Conservation (phyloP, 2,797 vertebrate genomes). For the Apodemus agrarius region DNA sequence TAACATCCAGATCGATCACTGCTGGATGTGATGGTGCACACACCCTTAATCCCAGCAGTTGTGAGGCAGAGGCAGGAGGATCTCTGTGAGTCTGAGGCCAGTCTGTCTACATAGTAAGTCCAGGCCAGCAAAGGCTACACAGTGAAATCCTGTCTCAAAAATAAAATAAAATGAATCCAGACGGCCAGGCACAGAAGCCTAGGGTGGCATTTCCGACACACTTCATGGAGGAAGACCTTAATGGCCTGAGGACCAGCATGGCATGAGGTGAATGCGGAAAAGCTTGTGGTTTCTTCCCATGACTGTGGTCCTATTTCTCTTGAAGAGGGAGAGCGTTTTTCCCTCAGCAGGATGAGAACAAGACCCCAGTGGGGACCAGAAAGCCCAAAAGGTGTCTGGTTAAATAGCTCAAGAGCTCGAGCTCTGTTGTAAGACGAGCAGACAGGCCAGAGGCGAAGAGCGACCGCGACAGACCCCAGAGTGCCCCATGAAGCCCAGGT, state of each 20-base stretch:
- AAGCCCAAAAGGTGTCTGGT: neutral
- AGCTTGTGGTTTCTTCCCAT: neutral
- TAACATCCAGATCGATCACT: neutral
- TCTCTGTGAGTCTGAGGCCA: neutral
- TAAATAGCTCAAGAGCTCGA: neutral
- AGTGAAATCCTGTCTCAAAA: neutral
- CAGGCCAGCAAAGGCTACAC: neutral
- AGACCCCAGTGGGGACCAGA: neutral
- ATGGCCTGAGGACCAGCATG: accelerated
- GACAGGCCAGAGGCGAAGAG: neutral
- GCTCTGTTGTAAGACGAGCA: neutral
- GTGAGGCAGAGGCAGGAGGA: neutral
- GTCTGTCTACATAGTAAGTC: neutral
- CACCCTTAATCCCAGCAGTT: neutral
- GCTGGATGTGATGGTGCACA: no score
- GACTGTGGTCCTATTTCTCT: neutral
- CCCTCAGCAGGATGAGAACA: neutral
- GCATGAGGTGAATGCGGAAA: accelerated
- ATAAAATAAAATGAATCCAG: neutral
- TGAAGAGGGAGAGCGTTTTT: neutral
- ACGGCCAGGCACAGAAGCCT: neutral
- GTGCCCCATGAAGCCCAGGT: neutral
- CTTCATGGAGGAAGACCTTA: no score
- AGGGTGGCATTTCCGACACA: neutral
- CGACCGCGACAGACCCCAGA: neutral